Conservation (phyloP, 30 jellyfish, hydroid and myxozoan genomes). For the Aurelia sp. region DNA sequence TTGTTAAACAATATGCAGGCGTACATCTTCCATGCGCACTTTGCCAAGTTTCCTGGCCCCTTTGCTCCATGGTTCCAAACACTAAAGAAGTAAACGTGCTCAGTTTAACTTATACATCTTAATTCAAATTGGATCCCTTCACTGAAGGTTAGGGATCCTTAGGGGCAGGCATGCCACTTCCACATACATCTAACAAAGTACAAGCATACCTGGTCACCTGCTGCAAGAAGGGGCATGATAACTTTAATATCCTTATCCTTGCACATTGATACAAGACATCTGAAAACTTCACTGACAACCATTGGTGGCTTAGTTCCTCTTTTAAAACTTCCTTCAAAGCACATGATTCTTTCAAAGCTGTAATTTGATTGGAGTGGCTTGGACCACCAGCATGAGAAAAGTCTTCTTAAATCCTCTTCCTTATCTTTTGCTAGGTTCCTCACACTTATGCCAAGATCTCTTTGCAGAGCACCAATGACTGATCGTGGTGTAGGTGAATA, state of each 20-base stretch:
- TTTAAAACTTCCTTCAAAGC: constrained; percentile 84
- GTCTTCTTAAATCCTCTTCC: constrained; percentile 71
- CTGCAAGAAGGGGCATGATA: constrained; percentile 77
- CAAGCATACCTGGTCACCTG: constrained; percentile 65
- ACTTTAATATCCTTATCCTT: constrained; percentile 70
- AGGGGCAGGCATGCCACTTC: no score
- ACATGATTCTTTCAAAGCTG: constrained; percentile 49
- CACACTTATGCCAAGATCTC: constrained; percentile 58
- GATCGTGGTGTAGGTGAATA: constrained; percentile 73
- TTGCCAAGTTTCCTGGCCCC: no score
- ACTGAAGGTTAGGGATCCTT: no score
- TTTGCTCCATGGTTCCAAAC: no score
- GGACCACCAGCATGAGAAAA: constrained; percentile 88
- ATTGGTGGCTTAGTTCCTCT: constrained; percentile 65
- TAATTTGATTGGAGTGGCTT: constrained; percentile 58
- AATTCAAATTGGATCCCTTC: no score
- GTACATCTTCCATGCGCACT: no score
- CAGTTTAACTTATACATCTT: no score
- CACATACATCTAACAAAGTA: no score
- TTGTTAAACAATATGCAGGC: no score
- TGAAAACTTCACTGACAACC: constrained; percentile 63
- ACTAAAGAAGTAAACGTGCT: no score
- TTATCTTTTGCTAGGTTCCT: constrained; percentile 60
- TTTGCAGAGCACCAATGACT: constrained; percentile 79
- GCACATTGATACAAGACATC: constrained; percentile 78